Percentiles rank a stretch among this genome's conserved stretches.
Conservation (phyloP, 2,113 vertebrate genomes). For the Merops nubicus region DNA sequence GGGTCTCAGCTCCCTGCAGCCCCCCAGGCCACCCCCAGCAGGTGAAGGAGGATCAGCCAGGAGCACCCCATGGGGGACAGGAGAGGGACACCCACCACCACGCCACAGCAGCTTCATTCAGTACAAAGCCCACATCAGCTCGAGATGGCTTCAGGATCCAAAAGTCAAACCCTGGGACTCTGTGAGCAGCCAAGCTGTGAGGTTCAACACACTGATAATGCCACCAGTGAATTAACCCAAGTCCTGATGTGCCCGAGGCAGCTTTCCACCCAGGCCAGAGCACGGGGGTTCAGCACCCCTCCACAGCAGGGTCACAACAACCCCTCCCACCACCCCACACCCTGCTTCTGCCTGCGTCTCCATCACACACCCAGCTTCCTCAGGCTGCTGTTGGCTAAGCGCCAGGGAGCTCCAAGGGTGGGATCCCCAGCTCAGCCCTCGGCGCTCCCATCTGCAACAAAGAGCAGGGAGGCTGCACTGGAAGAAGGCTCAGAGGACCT, state of each 20-base stretch:
- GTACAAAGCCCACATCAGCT: neutral
- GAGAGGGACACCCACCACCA: neutral
- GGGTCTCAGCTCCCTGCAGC: neutral
- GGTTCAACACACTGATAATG: neutral
- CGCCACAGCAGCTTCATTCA: neutral
- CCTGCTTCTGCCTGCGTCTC: neutral
- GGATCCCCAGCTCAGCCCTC: neutral
- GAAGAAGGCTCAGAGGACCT: neutral
- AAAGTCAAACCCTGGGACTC: neutral
- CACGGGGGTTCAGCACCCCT: accelerated
- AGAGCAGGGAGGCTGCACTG: neutral
- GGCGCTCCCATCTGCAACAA: neutral
- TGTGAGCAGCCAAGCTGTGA: neutral
- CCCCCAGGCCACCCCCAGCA: accelerated
- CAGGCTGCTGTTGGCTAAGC: accelerated
- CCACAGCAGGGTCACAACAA: neutral
- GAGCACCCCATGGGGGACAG: neutral
- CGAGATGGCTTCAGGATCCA: neutral
- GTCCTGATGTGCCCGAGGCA: neutral
- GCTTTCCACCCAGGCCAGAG: neutral
- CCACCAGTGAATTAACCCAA: neutral
- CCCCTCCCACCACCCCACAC: neutral
- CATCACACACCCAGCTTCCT: accelerated
- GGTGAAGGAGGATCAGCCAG: neutral
- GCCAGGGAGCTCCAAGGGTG: neutral